These are phyloP conservation scores for Melanogrammus aeglefinus DNA, from an alignment of 2,797 vertebrate genomes.

Conservation along the genomic window DNA sequence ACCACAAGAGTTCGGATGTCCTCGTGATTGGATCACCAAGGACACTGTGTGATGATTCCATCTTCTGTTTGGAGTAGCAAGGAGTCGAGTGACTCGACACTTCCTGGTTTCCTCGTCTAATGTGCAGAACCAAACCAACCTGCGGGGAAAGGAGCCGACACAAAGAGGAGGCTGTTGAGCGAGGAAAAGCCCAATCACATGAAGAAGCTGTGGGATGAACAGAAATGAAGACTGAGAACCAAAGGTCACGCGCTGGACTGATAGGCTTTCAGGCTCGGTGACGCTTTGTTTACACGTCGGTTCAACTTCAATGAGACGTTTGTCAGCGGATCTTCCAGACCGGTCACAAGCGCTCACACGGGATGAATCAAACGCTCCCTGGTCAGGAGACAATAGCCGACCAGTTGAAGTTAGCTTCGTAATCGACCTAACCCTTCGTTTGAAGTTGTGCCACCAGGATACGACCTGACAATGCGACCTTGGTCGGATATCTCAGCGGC, in stretches of 20 bases:
- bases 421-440: no score
- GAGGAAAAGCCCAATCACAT: constrained; percentile 55
- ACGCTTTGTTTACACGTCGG: background rate
- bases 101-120: constrained; percentile 34
- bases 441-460: no score
- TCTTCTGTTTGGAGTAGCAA: no score
- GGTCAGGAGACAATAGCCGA: no score
- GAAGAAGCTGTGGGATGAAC: constrained; percentile 40
- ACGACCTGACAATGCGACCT: no score
- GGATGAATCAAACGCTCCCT: no score
- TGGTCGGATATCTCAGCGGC: no score
- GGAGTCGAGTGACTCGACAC: constrained; percentile 6
- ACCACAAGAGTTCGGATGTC: no score
- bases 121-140: constrained; percentile 25
- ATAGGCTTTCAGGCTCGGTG: background rate
- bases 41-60: background rate
- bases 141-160: constrained; percentile 42
- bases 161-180: constrained; percentile 70
- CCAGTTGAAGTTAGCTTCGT: no score
- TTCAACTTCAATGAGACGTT: background rate
- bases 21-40: no score
- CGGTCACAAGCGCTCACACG: no score
- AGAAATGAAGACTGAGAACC: constrained; percentile 45
- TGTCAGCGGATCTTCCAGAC: no score
- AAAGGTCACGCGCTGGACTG: background rate